phyloP scores from a whole-genome alignment of 2,888 invertebrate genomes.

The Xanthia icteritia region DNA sequence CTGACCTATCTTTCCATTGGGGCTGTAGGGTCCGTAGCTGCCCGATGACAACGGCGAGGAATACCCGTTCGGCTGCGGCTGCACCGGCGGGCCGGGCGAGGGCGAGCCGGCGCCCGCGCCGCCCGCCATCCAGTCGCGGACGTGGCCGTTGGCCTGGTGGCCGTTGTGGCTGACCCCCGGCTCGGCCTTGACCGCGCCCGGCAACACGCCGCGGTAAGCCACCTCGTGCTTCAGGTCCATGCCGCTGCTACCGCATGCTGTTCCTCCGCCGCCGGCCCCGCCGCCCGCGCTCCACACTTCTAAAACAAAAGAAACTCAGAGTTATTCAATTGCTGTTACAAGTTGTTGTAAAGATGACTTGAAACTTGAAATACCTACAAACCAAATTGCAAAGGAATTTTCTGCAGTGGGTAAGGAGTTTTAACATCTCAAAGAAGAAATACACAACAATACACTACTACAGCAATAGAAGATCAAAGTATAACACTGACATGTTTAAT shows the following conservation, averaged over 20 bases:
- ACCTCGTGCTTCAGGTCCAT: slow-evolving; percentile 93
- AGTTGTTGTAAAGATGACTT: background rate
- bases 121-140: slow-evolving; percentile 89
- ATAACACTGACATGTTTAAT: background rate
- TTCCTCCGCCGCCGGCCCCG: slow-evolving; percentile 86
- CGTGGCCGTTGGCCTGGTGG: slow-evolving; percentile 87
- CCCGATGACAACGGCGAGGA: slow-evolving; percentile 96
- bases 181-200: slow-evolving; percentile 88
- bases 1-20: slow-evolving; percentile 97
- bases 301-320: slow-evolving; percentile 64
- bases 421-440: background rate
- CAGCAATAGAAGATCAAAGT: too few relatives aligned
- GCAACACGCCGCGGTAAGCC: slow-evolving; percentile 89
- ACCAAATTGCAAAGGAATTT: too few relatives aligned
- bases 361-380: background rate
- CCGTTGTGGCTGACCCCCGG: slow-evolving; percentile 89
- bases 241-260: slow-evolving; percentile 90
- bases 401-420: too few relatives aligned
- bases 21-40: slow-evolving; percentile 97
- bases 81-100: slow-evolving; percentile 92
- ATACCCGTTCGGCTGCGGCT: slow-evolving; percentile 93
- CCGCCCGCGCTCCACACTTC: slow-evolving; percentile 90
- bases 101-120: slow-evolving; percentile 89
- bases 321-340: background rate
- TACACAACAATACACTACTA: too few relatives aligned